Evolutionary conservation across 2,113 vertebrate genomes (phyloP).

Genomic region (Anseranas semipalmata): DNA sequence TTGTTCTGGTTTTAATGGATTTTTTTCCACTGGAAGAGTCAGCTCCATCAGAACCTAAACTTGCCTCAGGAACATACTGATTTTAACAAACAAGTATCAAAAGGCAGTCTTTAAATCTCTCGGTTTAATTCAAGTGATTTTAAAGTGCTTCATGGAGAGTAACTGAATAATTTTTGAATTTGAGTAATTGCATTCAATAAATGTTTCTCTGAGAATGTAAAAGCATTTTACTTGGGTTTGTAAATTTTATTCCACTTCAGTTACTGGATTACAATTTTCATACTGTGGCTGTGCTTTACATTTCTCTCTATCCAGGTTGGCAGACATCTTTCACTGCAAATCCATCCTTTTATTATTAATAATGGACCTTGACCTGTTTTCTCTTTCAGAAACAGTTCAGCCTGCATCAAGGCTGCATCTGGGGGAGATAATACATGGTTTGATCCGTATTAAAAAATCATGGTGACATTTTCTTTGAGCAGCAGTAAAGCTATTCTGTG

Average conservation of each 20-base stretch:
- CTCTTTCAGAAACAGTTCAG: not conserved
- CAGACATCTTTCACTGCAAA: not conserved
- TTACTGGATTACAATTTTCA: not conserved
- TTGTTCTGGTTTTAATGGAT: not conserved
- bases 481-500: not conserved
- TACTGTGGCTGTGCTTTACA: not conserved
- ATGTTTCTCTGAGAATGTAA: not conserved
- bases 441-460: not conserved
- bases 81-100: slow-evolving; percentile 43
- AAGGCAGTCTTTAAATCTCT: slow-evolving; percentile 42
- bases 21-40: not conserved
- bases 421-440: not conserved
- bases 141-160: slow-evolving; percentile 23
- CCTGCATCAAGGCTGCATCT: not conserved
- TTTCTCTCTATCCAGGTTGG: not conserved
- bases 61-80: slow-evolving; percentile 18
- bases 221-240: not conserved
- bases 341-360: not conserved
- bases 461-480: not conserved
- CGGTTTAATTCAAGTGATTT: slow-evolving; percentile 24
- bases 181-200: slow-evolving; percentile 27
- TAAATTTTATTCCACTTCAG: not conserved
- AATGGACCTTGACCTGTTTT: not conserved
- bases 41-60: not conserved
- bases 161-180: slow-evolving; percentile 27